Evolutionary conservation across 2,113 vertebrate species (phyloP).

Genomic region (Eretmochelys imbricata): DNA sequence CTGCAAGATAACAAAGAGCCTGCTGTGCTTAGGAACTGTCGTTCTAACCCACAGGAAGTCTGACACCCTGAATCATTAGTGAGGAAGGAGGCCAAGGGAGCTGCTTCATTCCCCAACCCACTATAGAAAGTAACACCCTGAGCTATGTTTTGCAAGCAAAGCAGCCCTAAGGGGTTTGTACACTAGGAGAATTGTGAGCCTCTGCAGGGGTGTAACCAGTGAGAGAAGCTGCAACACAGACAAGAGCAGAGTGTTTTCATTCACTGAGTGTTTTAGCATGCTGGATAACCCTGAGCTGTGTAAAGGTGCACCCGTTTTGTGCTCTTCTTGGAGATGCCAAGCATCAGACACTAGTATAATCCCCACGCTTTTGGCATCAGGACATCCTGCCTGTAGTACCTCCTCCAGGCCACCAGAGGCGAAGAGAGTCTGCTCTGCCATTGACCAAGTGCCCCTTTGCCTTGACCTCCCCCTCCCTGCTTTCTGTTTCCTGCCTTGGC

Average conservation of each 20-base stretch:
- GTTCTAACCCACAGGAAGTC: neutral
- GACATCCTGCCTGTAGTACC: neutral
- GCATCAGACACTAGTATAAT: neutral
- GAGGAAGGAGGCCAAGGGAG: neutral
- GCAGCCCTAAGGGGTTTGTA: neutral
- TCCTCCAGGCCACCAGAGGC: neutral
- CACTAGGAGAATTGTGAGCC: neutral
- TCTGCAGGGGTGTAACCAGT: neutral
- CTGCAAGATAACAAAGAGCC: neutral
- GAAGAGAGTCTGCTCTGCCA: neutral
- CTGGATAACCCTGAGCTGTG: too few species aligned
- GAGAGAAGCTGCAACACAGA: neutral
- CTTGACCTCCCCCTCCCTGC: neutral
- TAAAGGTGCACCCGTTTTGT: neutral
- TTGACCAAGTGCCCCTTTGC: neutral
- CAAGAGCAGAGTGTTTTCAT: too few species aligned
- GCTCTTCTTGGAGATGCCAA: neutral
- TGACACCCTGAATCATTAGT: neutral
- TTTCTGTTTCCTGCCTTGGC: too few species aligned
- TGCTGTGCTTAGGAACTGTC: neutral
- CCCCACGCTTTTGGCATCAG: neutral
- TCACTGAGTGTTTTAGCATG: too few species aligned
- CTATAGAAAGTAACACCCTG: neutral
- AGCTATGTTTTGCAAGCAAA: neutral
- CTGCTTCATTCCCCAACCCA: neutral